Evolutionary conservation across 2,113 vertebrate genomes (phyloP).

Genomic region (Nycticryphes semicollaris): DNA sequence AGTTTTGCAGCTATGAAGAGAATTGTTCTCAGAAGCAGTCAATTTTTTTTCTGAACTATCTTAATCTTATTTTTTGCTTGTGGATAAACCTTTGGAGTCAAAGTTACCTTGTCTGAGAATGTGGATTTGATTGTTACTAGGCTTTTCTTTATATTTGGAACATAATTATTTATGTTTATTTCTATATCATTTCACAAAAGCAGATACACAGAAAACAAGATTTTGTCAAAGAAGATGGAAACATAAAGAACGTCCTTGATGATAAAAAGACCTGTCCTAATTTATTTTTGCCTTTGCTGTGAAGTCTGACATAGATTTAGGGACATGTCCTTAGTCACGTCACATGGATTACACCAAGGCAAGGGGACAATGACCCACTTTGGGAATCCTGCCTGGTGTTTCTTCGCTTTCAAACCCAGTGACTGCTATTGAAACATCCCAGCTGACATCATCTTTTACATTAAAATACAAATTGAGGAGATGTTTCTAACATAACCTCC

Average conservation of each 20-base stretch:
- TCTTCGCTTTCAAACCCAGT: background rate
- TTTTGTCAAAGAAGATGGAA: background rate
- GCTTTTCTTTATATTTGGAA: background rate
- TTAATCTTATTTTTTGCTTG: background rate
- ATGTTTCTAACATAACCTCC: background rate
- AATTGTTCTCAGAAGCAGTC: background rate
- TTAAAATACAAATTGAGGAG: background rate
- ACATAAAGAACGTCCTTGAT: background rate
- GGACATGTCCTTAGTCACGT: background rate
- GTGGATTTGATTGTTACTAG: background rate
- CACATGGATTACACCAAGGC: background rate
- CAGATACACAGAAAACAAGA: background rate
- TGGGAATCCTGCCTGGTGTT: background rate
- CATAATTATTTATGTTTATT: background rate
- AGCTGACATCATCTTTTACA: background rate
- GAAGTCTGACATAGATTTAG: background rate
- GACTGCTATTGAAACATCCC: background rate
- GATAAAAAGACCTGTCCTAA: background rate
- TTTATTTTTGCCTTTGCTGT: background rate
- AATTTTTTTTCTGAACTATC: background rate
- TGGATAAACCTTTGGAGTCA: background rate
- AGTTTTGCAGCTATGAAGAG: background rate
- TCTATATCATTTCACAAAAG: background rate
- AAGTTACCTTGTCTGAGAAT: background rate
- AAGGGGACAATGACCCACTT: background rate